Evolutionary conservation across 2,113 vertebrate species (phyloP).

Genomic region (Mobula birostris): DNA sequence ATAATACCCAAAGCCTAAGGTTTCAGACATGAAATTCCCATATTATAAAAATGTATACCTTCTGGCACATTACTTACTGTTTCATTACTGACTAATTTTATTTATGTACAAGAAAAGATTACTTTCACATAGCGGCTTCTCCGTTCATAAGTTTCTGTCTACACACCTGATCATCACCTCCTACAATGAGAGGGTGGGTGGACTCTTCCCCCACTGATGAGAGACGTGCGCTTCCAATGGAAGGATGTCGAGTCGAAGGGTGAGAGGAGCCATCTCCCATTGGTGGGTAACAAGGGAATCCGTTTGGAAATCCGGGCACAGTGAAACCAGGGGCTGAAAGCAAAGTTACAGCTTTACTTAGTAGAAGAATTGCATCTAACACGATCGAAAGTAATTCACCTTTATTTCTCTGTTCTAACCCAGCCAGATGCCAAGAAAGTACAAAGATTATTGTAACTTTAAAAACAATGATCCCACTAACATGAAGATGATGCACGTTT

Average conservation of each 20-base stretch:
- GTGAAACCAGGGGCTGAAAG: slow-evolving; percentile 74
- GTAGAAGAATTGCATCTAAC: too few relatives aligned
- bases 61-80: too few relatives aligned
- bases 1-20: too few relatives aligned
- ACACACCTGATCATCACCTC: slow-evolving; percentile 83
- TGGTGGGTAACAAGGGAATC: slow-evolving; percentile 79
- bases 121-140: too few relatives aligned
- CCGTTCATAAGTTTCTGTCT: not conserved
- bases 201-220: slow-evolving; percentile 82
- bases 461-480: not conserved
- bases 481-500: too few relatives aligned
- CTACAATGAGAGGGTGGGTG: slow-evolving; percentile 73
- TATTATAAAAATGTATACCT: not conserved
- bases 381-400: not conserved
- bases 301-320: slow-evolving; percentile 81
- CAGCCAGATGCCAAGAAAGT: not conserved
- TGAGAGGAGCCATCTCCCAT: slow-evolving; percentile 66
- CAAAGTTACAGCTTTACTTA: not conserved
- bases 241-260: slow-evolving; percentile 50
- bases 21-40: not conserved
- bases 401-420: not conserved
- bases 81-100: too few relatives aligned
- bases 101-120: too few relatives aligned
- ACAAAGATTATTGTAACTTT: not conserved
- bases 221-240: slow-evolving; percentile 60